Percentiles rank a stretch among this genome's conserved stretches.
These are phyloP conservation scores for Rhysida immarginata DNA, from an alignment of 1,140 invertebrate genomes.

Conservation along the genomic window DNA sequence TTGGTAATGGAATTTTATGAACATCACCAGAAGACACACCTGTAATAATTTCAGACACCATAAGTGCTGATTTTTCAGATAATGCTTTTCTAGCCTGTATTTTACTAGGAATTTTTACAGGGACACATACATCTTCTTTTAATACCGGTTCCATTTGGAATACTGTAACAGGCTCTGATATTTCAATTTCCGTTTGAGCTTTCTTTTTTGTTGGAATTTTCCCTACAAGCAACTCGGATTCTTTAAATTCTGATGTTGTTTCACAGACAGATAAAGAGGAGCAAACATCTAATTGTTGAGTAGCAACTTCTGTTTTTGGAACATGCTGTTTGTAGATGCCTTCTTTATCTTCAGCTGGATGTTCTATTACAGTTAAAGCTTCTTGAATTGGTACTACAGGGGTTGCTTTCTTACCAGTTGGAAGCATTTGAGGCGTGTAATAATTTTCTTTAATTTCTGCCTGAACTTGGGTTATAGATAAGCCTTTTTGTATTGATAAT, in stretches of 20 bases:
- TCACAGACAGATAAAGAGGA: conserved; percentile 12
- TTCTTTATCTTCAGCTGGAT: conserved; percentile 41
- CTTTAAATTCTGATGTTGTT: conserved; percentile 7
- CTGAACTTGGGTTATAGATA: conserved; percentile 11
- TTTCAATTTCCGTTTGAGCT: conserved; percentile 11
- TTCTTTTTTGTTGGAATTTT: conserved; percentile 9
- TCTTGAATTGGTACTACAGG: conserved; percentile 36
- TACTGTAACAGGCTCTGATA: conserved; percentile 15
- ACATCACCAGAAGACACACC: neutral
- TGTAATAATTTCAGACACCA: conserved; percentile 10
- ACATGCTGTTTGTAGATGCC: conserved; percentile 21
- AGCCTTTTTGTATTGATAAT: neutral
- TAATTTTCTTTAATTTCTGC: conserved; percentile 34
- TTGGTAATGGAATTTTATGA: conserved; percentile 27
- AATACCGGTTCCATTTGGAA: conserved; percentile 15
- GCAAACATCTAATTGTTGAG: conserved; percentile 7
- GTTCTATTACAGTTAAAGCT: conserved; percentile 34
- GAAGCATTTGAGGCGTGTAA: conserved; percentile 29
- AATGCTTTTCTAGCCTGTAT: conserved; percentile 12
- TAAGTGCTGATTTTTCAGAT: conserved; percentile 16
- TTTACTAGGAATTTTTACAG: conserved; percentile 10
- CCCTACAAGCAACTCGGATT: conserved; percentile 8
- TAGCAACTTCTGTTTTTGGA: conserved; percentile 10
- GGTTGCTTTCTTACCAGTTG: conserved; percentile 34
- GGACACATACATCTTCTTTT: conserved; percentile 15